Percentiles rank a stretch among this genome's conserved stretches.
Evolutionary conservation across 1,140 invertebrate species (phyloP).

Genomic region (Zaprionus africanus): DNA sequence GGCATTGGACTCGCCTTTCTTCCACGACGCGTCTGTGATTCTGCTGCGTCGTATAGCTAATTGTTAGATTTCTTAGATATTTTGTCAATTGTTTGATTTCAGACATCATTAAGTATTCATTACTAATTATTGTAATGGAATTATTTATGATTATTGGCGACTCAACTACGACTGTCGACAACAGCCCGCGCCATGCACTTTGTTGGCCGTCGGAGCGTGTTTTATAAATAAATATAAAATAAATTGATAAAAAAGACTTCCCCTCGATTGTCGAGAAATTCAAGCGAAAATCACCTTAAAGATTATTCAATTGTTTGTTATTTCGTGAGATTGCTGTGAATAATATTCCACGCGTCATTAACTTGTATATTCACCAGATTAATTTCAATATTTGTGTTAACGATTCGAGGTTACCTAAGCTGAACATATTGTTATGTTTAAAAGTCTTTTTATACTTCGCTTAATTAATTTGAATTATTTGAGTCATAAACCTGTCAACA

Average conservation of each 20-base stretch:
- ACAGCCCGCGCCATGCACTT: slow-evolving; percentile 48
- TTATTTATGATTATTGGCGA: slow-evolving; percentile 72
- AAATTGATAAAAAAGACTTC: slow-evolving; percentile 30
- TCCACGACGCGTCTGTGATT: neutral
- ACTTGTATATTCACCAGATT: neutral
- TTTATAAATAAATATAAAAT: slow-evolving; percentile 31
- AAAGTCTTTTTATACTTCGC: slow-evolving; percentile 1
- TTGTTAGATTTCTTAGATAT: slow-evolving; percentile 40
- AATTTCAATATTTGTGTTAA: slow-evolving; percentile 27
- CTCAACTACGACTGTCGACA: slow-evolving; percentile 25
- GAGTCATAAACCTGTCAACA: slow-evolving; percentile 28
- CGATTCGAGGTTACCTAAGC: slow-evolving; percentile 19
- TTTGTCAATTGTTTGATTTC: slow-evolving; percentile 18
- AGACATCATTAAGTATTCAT: slow-evolving; percentile 66
- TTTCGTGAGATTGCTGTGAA: slow-evolving; percentile 10
- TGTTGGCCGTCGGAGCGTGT: slow-evolving; percentile 47
- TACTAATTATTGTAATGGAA: slow-evolving; percentile 76
- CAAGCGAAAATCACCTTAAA: slow-evolving; percentile 7
- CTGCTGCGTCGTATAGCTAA: slow-evolving; percentile 13
- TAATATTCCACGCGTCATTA: slow-evolving; percentile 11
- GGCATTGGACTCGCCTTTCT: slow-evolving; percentile 7
- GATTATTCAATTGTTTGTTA: slow-evolving; percentile 36
- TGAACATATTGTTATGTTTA: slow-evolving; percentile 16
- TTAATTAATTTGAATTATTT: slow-evolving; percentile 8
- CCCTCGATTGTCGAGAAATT: slow-evolving; percentile 15